A percentile compares a stretch with the other conserved stretches of the same genome.
phyloP scores from a whole-genome alignment of 2,113 vertebrate genomes.

The Physeter macrocephalus region DNA sequence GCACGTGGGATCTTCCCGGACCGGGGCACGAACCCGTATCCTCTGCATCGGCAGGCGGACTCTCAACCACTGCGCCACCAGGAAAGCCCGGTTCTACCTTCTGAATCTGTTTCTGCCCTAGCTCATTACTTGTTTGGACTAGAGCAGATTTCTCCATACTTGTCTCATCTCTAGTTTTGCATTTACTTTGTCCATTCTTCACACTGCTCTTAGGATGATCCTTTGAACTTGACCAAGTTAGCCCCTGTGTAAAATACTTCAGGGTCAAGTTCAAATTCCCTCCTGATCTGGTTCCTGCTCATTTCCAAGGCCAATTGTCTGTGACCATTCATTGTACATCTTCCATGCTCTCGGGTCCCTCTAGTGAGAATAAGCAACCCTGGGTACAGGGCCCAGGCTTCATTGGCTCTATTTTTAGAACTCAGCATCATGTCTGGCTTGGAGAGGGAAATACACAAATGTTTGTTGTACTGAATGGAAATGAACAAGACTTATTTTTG shows the following conservation, averaged over 20 bases:
- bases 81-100: not conserved
- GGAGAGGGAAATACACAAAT: not conserved
- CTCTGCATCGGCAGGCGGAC: too few species aligned
- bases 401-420: constrained; percentile 31
- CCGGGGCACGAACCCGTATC: too few species aligned
- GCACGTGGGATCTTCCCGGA: too few species aligned
- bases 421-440: not conserved
- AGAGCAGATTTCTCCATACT: not conserved
- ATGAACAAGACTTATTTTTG: constrained; percentile 35
- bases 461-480: constrained; percentile 34
- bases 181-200: not conserved
- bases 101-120: too few species aligned
- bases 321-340: not conserved
- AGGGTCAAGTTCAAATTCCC: not conserved
- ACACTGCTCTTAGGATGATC: too few species aligned
- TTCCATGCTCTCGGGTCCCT: not conserved
- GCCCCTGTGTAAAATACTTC: not conserved
- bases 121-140: not conserved
- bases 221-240: not conserved
- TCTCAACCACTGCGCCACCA: too few species aligned
- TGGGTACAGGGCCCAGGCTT: not conserved
- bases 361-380: not conserved
- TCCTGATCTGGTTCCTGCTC: not conserved
- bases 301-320: not conserved
- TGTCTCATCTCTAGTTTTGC: not conserved